Evolutionary conservation across 2,113 vertebrate genomes (phyloP), one percentile per base, ranked within the genome.

Genomic region (Odocoileus virginianus): DNA sequence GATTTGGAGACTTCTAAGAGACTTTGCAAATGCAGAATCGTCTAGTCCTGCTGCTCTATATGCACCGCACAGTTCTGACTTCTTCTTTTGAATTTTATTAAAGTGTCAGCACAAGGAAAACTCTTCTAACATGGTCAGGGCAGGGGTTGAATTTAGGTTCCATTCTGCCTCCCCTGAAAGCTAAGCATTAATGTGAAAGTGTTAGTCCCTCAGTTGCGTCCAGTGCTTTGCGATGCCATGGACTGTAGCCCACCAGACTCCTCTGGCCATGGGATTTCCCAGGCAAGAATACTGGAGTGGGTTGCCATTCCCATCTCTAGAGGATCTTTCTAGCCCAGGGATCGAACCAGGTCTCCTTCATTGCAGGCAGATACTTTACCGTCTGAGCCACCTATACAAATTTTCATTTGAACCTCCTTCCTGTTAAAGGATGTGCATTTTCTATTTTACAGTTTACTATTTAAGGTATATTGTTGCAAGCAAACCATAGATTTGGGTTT

Each of bases 21-120:
- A 36, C 43, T 94, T 93, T 89, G 84, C 36, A 91, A 95, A 96
- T 82, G 87, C 64, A 95, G 67, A 96, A 58, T 60, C 21, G 11
- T 45, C 10, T 33, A 28, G 19, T 57, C 90, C 71, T 55, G 64
- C 30, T 21, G 16, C 30, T 92, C 28, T 27, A 27, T 27, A 43
- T 84, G 11, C 14, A 10, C 47, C n/a, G 15, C 15, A 50, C 60
- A 2, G 16, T 87, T 93, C 52, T 58, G 52, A 17, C 33, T 67
- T 92, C 94, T n/a, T 89, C 89, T 93, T 96, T 79, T 17, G 91
- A 21, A 28, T 74, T 43, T 85, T 61, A 30, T 79, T 3, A 50
- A 97, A 84, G 25, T 54, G 23, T 79, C 45, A 47, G 36, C 45
- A 12, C 5, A 58, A 89, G 57, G 30, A 55, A 96, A 64, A 64